Evolutionary conservation across 1,140 invertebrate species (phyloP), one percentile per base, ranked within the genome.

Genomic region (Eriocheir sinensis): DNA sequence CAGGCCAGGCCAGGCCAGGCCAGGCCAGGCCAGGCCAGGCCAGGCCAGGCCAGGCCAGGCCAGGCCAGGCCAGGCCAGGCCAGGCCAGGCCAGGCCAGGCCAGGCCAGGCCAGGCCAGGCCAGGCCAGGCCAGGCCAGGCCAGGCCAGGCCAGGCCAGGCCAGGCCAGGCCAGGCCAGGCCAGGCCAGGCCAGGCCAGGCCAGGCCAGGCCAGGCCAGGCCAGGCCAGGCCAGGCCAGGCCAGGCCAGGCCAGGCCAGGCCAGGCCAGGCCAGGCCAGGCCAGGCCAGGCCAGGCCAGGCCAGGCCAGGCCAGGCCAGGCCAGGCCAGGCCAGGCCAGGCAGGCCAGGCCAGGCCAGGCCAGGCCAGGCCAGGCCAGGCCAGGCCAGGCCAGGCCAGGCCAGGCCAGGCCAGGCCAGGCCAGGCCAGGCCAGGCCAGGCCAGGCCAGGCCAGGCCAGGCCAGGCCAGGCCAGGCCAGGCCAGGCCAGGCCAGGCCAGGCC

Each of bases 331-430:
- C 85, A 95, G 95, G 95, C 95, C 95, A 96, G 95, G 95, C 95
- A 96, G 95, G 95, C 94, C 95, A 95, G 95, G 95, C 94, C 95
- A 96, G 95, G 95, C 95, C 95, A 96, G 95, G 95, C 95, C 95
- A 96, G 95, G 95, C 95, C 95, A 96, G 95, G 95, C 95, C 95
- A 96, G 95, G 95, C 95, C 93, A 95, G 83, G 91, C 81, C 94
- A 96, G 89, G 95, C 95, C 95, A 96, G 95, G 95, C 91, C 95
- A 95, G 95, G 95, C 95, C 92, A 96, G 95, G 91, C 79, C 92
- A 95, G 95, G 95, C 86, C 95, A 96, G 95, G 95, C 95, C 95
- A 80, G 79, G 79, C 79, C 79, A 80, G 79, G 79, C 79, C 79
- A 80, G 79, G 79, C 79, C 79, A 80, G 79, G 79, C 79, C 79